phyloP scores from a whole-genome alignment of 1,140 invertebrate species.

The Solenopsis fugax region DNA sequence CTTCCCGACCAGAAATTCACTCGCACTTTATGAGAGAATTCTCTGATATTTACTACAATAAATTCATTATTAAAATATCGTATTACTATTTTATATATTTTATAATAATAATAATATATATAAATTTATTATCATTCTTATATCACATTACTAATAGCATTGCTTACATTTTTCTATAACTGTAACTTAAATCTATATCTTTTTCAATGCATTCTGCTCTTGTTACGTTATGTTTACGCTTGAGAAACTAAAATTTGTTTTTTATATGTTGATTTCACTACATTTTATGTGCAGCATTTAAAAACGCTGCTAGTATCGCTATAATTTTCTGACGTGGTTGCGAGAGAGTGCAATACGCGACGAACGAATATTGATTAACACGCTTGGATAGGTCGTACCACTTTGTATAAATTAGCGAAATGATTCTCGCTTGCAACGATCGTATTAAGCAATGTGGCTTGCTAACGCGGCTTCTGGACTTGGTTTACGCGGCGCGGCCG shows the following conservation, averaged over 20 bases:
- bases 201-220: neutral
- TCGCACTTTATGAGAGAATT: neutral
- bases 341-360: conserved; percentile 7
- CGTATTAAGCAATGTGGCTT: conserved; percentile 75
- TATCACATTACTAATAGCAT: neutral
- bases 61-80: neutral
- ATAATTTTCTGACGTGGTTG: neutral
- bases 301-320: neutral
- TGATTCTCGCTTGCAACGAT: conserved; percentile 74
- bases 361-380: conserved; percentile 74
- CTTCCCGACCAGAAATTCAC: neutral
- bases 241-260: neutral
- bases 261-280: neutral
- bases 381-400: conserved; percentile 66
- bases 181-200: neutral
- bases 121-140: neutral
- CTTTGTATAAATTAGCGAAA: conserved; percentile 78
- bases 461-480: conserved; percentile 74
- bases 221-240: neutral
- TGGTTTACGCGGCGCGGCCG: conserved; percentile 75
- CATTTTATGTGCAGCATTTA: neutral
- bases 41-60: neutral
- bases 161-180: neutral
- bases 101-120: too few species aligned
- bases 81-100: neutral